Evolutionary conservation across 2,113 vertebrate species (phyloP), one percentile per base, ranked within the genome.

Genomic region (Sapajus apella): DNA sequence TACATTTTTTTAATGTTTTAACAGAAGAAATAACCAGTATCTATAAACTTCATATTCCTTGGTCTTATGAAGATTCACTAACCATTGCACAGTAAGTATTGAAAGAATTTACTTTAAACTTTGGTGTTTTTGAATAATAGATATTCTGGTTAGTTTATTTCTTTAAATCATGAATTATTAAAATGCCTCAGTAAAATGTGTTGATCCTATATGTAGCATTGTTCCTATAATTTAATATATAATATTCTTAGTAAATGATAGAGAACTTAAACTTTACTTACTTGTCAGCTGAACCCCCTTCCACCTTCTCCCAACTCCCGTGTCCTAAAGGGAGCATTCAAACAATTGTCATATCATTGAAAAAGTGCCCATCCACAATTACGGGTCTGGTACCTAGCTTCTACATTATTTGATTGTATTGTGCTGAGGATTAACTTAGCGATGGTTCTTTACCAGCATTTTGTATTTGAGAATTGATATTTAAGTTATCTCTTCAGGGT

Each of bases 31-130:
- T 99, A 96, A 98, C 98, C 73, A 99, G 97, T 88, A 98, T 99
- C 88, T 99, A 99, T 98, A 99, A 99, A 97, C 98, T 99, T 87
- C 99, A 98, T 85, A 99, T 99, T 40, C 99, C 99, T 2, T 99
- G 99, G 99, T 99, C 99, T 97, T 98, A 99, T 40, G 99, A 99
- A 98, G 99, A 99, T 97, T 99, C 99, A 45, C 86, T 99, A 96
- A 98, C 95, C 95, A 99, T 98, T 77, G 99, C 98, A 12, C 99
- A 99, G 99, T 99, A 98, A 98, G 98, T 77, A 82, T 83, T 93
- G n/a, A 95, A 90, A 82, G 56, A 88, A 77, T 79, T 95, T 94
- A 70, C 50, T 58, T 84, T 93, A 84, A 91, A 90, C 10, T 16
- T 87, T 55, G 8, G 5, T 90, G 16, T 55, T 94, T 91, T 87